Evolutionary conservation across 2,888 invertebrate genomes (phyloP), one percentile per base, ranked within the genome.

Genomic region (Synanthedon vespiformis): DNA sequence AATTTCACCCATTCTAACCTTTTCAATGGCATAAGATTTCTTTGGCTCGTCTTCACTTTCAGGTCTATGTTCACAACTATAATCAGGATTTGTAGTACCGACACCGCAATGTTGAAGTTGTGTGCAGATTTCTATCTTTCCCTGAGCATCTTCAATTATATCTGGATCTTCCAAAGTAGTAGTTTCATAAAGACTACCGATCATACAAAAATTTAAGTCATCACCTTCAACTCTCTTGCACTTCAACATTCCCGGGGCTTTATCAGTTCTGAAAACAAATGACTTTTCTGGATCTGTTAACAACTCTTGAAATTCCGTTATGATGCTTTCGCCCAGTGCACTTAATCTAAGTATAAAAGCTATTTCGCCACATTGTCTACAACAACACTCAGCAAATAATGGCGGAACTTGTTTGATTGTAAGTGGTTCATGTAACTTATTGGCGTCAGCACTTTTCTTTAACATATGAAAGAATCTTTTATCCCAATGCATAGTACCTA

Each of bases 1-100:
- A 40, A 87, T 87, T 57, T 87, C 86, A 53, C 87, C 86, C 85
- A 87, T 87, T 59, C 74, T 75, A 51, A 87, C 77, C 57, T 82
- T 82, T 52, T 79, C 70, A 18, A 82, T 75, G 13, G 77, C 61
- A 64, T 82, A 77, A 51, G 61, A 64, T 58, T 74, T 79, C 56
- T 70, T 69, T 40, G 58, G 51, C 18, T 58, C 57, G 41, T 62
- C 54, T 53, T 59, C 51, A 16, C 13, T n/a, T 3, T 55, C 56
- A 27, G 51, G 44, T 11, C 50, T 57, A 48, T 70, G 71, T 34
- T 65, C 58, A 58, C 80, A 80, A 51, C 57, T 63, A 10, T 61
- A 57, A 16, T 70, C 67, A 2, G 48, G 60, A 8, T 60, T 65
- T 40, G 54, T 57, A 49, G 57, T 59, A 40, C 57, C 67, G 41